A percentile compares a stretch with the other conserved stretches of the same genome.
These are phyloP conservation scores for Serranus cabrilla DNA, from an alignment of 2,797 vertebrate species.

Conservation along the genomic window DNA sequence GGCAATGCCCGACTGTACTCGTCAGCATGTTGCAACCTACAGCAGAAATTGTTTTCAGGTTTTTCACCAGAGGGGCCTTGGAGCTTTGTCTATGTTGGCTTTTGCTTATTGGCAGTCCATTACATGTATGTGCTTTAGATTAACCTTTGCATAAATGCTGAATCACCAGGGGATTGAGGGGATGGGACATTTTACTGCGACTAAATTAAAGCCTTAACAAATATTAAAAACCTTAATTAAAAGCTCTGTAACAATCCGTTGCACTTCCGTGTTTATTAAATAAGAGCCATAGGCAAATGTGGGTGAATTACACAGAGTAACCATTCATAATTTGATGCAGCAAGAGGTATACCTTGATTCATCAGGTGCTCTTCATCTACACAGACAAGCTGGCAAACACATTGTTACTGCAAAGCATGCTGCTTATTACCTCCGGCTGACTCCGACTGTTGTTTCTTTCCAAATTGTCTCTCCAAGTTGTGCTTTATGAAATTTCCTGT, in stretches of 20 bases:
- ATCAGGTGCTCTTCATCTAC: constrained; percentile 25
- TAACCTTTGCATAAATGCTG: constrained; percentile 33
- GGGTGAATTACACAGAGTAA: not conserved
- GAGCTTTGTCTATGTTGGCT: not conserved
- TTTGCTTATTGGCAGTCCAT: constrained; percentile 7
- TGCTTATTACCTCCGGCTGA: not conserved
- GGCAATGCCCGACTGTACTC: not conserved
- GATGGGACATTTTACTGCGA: constrained; percentile 1
- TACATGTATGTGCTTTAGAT: constrained; percentile 35
- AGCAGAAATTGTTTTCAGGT: constrained; percentile 29
- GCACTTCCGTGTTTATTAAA: constrained; percentile 37
- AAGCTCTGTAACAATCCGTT: constrained; percentile 32
- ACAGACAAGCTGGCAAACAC: constrained; percentile 31
- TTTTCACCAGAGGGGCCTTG: constrained; percentile 20
- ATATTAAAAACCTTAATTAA: constrained; percentile 36
- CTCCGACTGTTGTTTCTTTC: constrained; percentile 19
- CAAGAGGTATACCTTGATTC: constrained; percentile 14
- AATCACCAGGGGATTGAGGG: constrained; percentile 13
- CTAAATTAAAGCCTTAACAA: constrained; percentile 35
- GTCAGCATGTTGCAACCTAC: constrained; percentile 23
- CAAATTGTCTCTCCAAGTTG: constrained; percentile 39
- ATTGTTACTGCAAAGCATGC: constrained; percentile 6
- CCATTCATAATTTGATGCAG: constrained; percentile 8
- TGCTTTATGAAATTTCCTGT: constrained; percentile 55
- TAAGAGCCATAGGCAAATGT: constrained; percentile 8